These are phyloP conservation scores for Bos indicus DNA, from an alignment of 2,113 vertebrate species.

Conservation along the genomic window DNA sequence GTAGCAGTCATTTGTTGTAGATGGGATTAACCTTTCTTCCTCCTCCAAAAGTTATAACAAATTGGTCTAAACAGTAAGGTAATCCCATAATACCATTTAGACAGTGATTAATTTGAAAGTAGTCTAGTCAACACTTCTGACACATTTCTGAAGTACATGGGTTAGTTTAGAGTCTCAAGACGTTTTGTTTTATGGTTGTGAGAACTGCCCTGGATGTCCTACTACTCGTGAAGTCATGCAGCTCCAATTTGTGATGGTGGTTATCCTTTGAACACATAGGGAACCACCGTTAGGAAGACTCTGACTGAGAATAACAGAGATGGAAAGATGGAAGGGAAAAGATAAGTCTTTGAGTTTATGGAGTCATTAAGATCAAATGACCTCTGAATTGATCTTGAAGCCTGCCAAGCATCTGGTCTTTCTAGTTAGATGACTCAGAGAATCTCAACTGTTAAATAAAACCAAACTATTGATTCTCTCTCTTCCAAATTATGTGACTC, in stretches of 20 bases:
- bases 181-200: neutral
- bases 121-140: neutral
- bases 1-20: neutral
- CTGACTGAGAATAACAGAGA: neutral
- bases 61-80: neutral
- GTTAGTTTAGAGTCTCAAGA: neutral
- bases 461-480: neutral
- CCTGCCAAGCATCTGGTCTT: neutral
- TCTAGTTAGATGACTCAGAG: neutral
- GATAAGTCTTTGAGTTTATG: neutral
- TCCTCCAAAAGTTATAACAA: neutral
- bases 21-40: neutral
- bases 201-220: neutral
- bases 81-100: neutral
- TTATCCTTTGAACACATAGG: neutral
- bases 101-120: neutral
- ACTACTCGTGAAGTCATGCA: neutral
- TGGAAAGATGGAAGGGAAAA: neutral
- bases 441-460: neutral
- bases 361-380: neutral
- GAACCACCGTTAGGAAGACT: neutral
- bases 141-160: neutral
- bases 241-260: neutral
- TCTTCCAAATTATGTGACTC: neutral
- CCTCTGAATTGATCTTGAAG: neutral